These are phyloP conservation scores for Sebastes baramenuke DNA, from an alignment of 2,797 vertebrate genomes.

Conservation along the genomic window DNA sequence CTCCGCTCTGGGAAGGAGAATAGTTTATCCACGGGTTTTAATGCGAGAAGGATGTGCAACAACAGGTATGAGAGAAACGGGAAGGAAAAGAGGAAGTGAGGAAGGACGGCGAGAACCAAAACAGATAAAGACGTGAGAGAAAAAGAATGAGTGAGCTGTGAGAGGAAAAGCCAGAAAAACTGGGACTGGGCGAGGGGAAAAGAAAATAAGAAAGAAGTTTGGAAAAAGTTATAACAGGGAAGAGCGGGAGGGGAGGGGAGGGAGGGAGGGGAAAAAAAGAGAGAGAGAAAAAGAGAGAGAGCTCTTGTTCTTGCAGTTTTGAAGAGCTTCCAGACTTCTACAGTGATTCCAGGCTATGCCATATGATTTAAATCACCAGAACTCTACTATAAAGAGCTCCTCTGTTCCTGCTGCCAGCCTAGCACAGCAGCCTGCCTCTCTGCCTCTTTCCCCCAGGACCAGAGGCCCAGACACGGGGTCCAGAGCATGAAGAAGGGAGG, in stretches of 20 bases:
- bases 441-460: constrained; percentile 77
- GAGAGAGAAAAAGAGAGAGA: constrained; percentile 73
- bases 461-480: constrained; percentile 82
- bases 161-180: constrained; percentile 64
- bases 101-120: constrained; percentile 46
- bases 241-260: constrained; percentile 50
- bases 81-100: constrained; percentile 47
- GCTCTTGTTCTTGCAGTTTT: constrained; percentile 83
- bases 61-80: constrained; percentile 54
- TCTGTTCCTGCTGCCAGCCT: constrained; percentile 87
- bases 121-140: constrained; percentile 57
- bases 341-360: constrained; percentile 87
- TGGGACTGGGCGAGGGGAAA: constrained; percentile 66
- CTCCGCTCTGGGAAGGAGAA: constrained; percentile 23
- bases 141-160: constrained; percentile 41
- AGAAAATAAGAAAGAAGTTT: constrained; percentile 77
- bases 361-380: constrained; percentile 90
- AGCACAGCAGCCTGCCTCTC: constrained; percentile 81
- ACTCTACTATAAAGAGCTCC: constrained; percentile 86
- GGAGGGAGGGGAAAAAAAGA: constrained; percentile 40
- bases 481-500: constrained; percentile 55
- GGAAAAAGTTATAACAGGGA: constrained; percentile 75
- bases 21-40: constrained; percentile 37
- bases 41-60: constrained; percentile 47
- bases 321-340: constrained; percentile 85